Evolutionary conservation across 2,797 vertebrate species (phyloP).

Genomic region (Anguilla anguilla): DNA sequence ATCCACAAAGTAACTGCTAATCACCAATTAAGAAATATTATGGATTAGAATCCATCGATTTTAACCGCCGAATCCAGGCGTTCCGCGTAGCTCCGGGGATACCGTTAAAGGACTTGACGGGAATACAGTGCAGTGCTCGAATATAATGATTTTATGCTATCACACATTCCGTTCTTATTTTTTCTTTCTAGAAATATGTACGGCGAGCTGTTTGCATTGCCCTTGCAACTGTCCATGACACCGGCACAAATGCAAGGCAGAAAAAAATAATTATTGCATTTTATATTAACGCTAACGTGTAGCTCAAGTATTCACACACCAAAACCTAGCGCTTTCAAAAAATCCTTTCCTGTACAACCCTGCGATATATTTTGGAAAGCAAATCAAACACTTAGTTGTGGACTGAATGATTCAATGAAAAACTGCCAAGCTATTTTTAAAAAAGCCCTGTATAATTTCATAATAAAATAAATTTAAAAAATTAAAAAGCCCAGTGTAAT

Average conservation of each 20-base stretch:
- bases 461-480: too few species aligned
- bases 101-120: background rate
- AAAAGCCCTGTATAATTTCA: too few species aligned
- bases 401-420: background rate
- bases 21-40: constrained; percentile 74
- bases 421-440: background rate
- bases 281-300: background rate
- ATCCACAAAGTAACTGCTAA: constrained; percentile 70
- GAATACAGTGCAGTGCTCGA: background rate
- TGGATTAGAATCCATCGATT: constrained; percentile 72
- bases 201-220: background rate
- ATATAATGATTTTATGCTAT: background rate
- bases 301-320: background rate
- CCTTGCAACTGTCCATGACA: background rate
- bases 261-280: background rate
- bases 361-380: background rate
- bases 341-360: background rate
- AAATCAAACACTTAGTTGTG: background rate
- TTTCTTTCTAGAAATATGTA: background rate
- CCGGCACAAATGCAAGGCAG: constrained; percentile 1
- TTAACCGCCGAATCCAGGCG: constrained; percentile 53
- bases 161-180: background rate
- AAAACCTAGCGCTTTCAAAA: background rate
- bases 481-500: background rate
- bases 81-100: constrained; percentile 42